Percentiles rank a stretch among this genome's conserved stretches.
These are phyloP conservation scores for Caenorhabditis wallacei DNA, from an alignment of 2,888 invertebrate genomes.

Conservation along the genomic window DNA sequence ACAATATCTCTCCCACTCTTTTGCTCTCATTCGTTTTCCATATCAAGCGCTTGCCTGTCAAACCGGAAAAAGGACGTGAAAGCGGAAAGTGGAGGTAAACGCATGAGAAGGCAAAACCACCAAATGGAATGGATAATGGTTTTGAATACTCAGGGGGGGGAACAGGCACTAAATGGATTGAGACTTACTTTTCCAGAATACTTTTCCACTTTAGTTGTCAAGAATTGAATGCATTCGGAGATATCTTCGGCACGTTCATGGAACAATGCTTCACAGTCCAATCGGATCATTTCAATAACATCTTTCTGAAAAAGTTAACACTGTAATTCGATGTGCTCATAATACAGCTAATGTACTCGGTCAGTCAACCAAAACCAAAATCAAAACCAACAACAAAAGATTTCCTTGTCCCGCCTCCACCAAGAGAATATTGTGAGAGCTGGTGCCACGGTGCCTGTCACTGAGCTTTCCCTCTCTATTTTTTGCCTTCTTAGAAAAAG, in stretches of 20 bases:
- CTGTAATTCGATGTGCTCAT: conserved; percentile 14
- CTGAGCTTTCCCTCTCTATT: conserved; percentile 16
- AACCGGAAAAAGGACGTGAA: conserved; percentile 34
- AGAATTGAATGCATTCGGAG: conserved; percentile 66
- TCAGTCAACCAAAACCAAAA: conserved; percentile 27
- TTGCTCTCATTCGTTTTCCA: conserved; percentile 15
- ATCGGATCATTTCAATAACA: conserved; percentile 69
- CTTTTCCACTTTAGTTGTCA: conserved; percentile 71
- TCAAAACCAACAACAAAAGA: conserved; percentile 53
- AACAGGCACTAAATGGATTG: too few relatives aligned
- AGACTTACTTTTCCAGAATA: conserved; percentile 68
- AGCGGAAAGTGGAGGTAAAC: conserved; percentile 49
- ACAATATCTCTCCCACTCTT: neutral
- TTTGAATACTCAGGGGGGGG: conserved; percentile 20
- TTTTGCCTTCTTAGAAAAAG: conserved; percentile 10
- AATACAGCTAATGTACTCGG: conserved; percentile 12
- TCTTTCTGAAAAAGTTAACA: conserved; percentile 65
- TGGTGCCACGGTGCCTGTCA: conserved; percentile 50
- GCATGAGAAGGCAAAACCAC: conserved; percentile 32
- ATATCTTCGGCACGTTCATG: conserved; percentile 69
- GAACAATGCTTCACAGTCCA: conserved; percentile 72
- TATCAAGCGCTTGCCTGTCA: conserved; percentile 47
- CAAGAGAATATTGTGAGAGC: conserved; percentile 35
- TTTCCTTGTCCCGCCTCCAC: conserved; percentile 34
- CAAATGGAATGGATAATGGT: conserved; percentile 42